Conservation (phyloP, 1,140 invertebrate genomes). For the Drosophila guanche region DNA sequence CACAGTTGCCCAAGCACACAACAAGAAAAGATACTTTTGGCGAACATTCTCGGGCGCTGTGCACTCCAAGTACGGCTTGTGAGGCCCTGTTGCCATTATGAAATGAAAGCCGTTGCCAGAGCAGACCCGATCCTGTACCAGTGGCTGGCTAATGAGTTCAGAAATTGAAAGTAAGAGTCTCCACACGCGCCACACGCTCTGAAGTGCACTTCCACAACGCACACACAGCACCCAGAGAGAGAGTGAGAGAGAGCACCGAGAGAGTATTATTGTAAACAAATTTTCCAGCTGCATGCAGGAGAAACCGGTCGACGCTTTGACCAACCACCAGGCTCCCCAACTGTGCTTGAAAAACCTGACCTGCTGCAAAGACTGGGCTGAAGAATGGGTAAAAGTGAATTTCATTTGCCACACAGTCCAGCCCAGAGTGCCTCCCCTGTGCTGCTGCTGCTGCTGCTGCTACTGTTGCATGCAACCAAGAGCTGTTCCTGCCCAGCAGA, state of each 20-base stretch:
- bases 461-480: slow-evolving; percentile 1
- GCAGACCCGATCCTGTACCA: too few species aligned
- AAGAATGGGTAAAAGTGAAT: slow-evolving; percentile 64
- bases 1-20: slow-evolving; percentile 43
- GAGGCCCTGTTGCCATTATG: slow-evolving; percentile 20
- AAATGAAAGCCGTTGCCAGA: slow-evolving; percentile 40
- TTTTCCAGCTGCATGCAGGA: slow-evolving; percentile 60
- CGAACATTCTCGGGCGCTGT: slow-evolving; percentile 42
- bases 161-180: slow-evolving; percentile 67
- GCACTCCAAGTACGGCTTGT: too few species aligned
- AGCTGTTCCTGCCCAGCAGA: too few species aligned
- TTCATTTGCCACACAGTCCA: slow-evolving; percentile 46
- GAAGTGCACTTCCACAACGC: slow-evolving; percentile 55
- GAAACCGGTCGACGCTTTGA: slow-evolving; percentile 53
- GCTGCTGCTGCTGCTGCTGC: neutral
- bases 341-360: slow-evolving; percentile 52
- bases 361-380: slow-evolving; percentile 36
- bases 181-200: slow-evolving; percentile 8
- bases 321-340: neutral
- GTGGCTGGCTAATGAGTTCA: slow-evolving; percentile 41
- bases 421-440: neutral
- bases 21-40: slow-evolving; percentile 30
- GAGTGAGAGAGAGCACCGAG: too few species aligned
- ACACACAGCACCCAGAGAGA: too few species aligned
- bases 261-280: slow-evolving; percentile 63